Conservation (phyloP, 2,113 vertebrate genomes). For the Phoxinus phoxinus region DNA sequence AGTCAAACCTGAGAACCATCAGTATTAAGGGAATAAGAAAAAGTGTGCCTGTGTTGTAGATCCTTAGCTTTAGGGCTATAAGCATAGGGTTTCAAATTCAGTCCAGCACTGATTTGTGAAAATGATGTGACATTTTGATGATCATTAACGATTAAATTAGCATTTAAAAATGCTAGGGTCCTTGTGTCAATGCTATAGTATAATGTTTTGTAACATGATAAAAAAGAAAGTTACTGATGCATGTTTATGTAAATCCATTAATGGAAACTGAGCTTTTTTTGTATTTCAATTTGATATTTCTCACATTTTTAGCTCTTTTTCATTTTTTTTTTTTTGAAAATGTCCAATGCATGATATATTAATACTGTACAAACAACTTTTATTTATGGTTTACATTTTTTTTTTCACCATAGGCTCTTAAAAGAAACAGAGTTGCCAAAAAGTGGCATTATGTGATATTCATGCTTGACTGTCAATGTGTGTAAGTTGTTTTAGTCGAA, state of each 20-base stretch:
- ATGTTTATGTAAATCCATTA: slow-evolving; percentile 40
- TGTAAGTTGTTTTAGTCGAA: not conserved
- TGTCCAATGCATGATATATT: slow-evolving; percentile 12
- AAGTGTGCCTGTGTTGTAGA: slow-evolving; percentile 6
- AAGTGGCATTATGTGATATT: not conserved
- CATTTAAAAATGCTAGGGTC: not conserved
- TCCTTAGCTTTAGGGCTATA: not conserved
- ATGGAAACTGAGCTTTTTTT: not conserved
- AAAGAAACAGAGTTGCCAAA: slow-evolving; percentile 41
- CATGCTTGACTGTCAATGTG: slow-evolving; percentile 3
- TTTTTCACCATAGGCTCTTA: slow-evolving; percentile 29
- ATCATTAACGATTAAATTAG: slow-evolving; percentile 1
- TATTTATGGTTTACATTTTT: slow-evolving; percentile 16
- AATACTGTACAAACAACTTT: slow-evolving; percentile 11
- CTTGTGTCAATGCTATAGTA: not conserved
- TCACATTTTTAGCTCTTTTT: slow-evolving; percentile 28
- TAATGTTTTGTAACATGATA: slow-evolving; percentile 16
- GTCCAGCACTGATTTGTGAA: not conserved
- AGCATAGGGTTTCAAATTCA: not conserved
- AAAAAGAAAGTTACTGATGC: slow-evolving; percentile 49
- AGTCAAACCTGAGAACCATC: not conserved
- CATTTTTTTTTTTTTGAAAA: not conserved
- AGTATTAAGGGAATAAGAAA: not conserved
- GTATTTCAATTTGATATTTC: not conserved
- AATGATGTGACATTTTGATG: not conserved